Evolutionary conservation across 2,113 vertebrate species (phyloP).

Genomic region (Percina caprodes): DNA sequence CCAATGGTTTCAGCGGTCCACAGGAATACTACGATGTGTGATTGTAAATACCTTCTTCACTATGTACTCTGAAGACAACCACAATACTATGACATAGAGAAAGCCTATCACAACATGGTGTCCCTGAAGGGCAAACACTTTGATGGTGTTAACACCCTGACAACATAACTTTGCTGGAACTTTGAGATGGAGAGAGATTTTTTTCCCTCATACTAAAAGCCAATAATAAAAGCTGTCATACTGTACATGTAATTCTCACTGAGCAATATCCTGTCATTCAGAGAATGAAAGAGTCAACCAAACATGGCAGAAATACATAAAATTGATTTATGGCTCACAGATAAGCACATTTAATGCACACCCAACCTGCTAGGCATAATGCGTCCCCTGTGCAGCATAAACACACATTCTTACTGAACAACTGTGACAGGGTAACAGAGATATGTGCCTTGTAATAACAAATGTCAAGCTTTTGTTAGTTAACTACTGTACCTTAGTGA

Average conservation of each 20-base stretch:
- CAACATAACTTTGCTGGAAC: slow-evolving; percentile 86
- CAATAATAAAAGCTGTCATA: slow-evolving; percentile 81
- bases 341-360: neutral
- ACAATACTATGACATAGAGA: neutral
- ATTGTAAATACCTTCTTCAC: neutral
- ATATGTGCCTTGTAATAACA: slow-evolving; percentile 2
- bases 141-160: neutral
- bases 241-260: slow-evolving; percentile 8
- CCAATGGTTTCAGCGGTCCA: slow-evolving; percentile 5
- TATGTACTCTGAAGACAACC: neutral
- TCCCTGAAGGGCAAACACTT: slow-evolving; percentile 4
- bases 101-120: neutral
- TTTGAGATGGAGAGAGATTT: slow-evolving; percentile 69
- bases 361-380: neutral
- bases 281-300: neutral
- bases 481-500: neutral
- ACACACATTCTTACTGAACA: slow-evolving; percentile 10
- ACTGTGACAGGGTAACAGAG: slow-evolving; percentile 3
- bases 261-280: neutral
- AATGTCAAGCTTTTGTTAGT: slow-evolving; percentile 16
- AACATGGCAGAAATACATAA: neutral
- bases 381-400: neutral
- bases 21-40: slow-evolving; percentile 10
- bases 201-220: neutral
- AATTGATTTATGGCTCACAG: neutral